Percentiles rank a stretch among this genome's conserved stretches.
Evolutionary conservation across 2,797 vertebrate genomes (phyloP).

Genomic region (Hybognathus amarus): DNA sequence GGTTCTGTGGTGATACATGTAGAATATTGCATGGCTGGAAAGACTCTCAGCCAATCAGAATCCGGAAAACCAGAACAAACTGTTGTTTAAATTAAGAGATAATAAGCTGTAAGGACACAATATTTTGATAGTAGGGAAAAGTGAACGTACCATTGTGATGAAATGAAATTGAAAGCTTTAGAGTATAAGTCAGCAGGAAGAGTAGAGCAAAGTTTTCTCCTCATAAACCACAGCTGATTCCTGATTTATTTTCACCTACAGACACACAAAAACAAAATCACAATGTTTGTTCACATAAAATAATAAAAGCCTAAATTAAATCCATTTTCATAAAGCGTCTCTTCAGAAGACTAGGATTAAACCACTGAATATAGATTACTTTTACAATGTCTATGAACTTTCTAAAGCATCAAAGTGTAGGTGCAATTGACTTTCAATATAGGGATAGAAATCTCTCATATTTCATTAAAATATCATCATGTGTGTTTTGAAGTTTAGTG

Average conservation of each 20-base stretch:
- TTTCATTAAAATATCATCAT: not conserved
- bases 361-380: not conserved
- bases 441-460: not conserved
- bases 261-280: not conserved
- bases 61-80: too few species aligned
- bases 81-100: not conserved
- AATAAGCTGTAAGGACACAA: not conserved
- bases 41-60: too few species aligned
- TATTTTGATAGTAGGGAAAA: not conserved
- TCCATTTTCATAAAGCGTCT: not conserved
- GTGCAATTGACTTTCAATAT: not conserved
- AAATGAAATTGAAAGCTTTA: conserved; percentile 5
- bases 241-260: conserved; percentile 14
- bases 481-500: not conserved
- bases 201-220: not conserved
- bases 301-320: not conserved
- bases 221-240: not conserved
- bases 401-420: not conserved
- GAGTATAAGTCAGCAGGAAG: not conserved
- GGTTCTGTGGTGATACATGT: too few species aligned
- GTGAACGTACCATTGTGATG: conserved; percentile 10
- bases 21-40: too few species aligned
- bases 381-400: too few species aligned
- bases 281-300: not conserved
- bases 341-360: not conserved